phyloP scores from a whole-genome alignment of 1,140 invertebrate species.

The Temnothorax nylanderi region DNA sequence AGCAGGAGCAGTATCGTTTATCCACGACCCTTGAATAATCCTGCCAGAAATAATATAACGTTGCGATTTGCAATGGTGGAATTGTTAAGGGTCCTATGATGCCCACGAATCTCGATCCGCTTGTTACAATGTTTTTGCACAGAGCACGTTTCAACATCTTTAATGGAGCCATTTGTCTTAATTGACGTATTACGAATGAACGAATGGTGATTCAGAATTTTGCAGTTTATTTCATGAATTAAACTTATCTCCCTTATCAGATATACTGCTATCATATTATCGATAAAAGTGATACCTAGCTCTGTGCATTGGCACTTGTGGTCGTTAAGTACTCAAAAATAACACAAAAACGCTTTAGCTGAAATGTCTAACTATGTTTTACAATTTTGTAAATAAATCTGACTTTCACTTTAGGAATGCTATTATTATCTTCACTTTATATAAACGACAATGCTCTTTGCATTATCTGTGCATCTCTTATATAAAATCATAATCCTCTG shows the following conservation, averaged over 20 bases:
- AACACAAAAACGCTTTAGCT: neutral
- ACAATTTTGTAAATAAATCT: neutral
- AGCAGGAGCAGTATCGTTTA: conserved; percentile 90
- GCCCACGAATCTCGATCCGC: conserved; percentile 81
- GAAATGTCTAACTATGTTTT: neutral
- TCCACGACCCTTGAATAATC: conserved; percentile 90
- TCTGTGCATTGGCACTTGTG: neutral
- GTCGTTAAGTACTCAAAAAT: neutral
- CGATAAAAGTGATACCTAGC: neutral
- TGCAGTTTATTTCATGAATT: neutral
- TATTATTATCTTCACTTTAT: neutral
- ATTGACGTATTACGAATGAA: neutral
- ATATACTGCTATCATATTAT: neutral
- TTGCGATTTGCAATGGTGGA: conserved; percentile 88
- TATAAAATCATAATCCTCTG: neutral
- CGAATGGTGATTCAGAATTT: neutral
- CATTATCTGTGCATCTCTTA: neutral
- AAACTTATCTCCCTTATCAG: neutral
- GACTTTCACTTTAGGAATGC: neutral
- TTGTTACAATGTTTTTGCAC: conserved; percentile 78
- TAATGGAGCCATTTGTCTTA: conserved; percentile 16
- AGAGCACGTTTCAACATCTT: conserved; percentile 79
- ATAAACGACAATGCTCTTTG: neutral
- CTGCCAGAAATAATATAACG: conserved; percentile 90
- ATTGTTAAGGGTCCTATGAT: conserved; percentile 84